Conservation (phyloP, 1,140 invertebrate genomes). For the Babylonia areolata region DNA sequence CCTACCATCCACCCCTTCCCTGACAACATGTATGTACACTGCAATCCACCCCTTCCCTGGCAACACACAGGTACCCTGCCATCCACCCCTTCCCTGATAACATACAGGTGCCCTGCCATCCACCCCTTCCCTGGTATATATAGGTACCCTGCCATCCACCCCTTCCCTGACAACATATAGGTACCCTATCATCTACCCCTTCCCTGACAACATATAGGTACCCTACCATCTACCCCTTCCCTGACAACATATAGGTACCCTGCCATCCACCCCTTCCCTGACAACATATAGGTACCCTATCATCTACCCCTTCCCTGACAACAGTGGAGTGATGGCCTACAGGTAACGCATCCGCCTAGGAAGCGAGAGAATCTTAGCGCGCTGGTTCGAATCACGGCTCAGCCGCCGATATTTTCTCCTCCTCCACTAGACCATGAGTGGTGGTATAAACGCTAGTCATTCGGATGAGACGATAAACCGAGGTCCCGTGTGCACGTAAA, state of each 20-base stretch:
- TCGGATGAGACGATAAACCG: too few relatives aligned
- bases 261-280: conserved; percentile 53
- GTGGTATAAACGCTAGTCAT: too few relatives aligned
- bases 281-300: conserved; percentile 22
- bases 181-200: too few relatives aligned
- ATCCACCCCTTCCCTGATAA: conserved; percentile 60
- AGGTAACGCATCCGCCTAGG: too few relatives aligned
- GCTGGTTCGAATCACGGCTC: too few relatives aligned
- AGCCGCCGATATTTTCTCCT: too few relatives aligned
- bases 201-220: not conserved
- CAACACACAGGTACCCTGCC: not conserved
- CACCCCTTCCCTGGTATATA: conserved; percentile 67
- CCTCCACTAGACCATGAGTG: too few relatives aligned
- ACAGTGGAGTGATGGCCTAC: too few relatives aligned
- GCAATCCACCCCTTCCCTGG: conserved; percentile 72
- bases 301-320: not conserved
- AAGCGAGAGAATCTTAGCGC: too few relatives aligned
- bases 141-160: not conserved
- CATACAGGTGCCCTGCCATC: conserved; percentile 37
- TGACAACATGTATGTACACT: not conserved
- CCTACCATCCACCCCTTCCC: not conserved
- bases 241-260: conserved; percentile 46
- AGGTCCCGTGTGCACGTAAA: too few relatives aligned
- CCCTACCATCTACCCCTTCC: conserved; percentile 61
- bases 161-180: not conserved